Evolutionary conservation across 1,140 invertebrate genomes (phyloP).

Genomic region (Ooceraea biroi): DNA sequence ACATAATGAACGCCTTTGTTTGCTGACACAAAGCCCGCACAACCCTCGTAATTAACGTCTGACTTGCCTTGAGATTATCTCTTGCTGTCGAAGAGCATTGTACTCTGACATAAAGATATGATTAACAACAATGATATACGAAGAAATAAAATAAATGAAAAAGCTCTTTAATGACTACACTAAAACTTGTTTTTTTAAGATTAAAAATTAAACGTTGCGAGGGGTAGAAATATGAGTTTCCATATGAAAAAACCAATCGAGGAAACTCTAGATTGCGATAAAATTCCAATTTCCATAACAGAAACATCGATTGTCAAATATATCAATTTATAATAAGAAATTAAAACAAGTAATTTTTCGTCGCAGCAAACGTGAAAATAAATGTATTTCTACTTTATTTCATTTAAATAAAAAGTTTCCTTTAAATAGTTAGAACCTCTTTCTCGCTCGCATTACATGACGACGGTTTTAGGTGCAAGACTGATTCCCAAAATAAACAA

Average conservation of each 20-base stretch:
- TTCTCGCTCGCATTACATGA: neutral
- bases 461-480: conserved; percentile 4
- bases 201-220: conserved; percentile 16
- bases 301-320: neutral
- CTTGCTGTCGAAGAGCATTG: conserved; percentile 43
- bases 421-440: neutral
- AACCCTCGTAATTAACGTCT: conserved; percentile 68
- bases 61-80: conserved; percentile 69
- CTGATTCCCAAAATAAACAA: conserved; percentile 59
- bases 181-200: neutral
- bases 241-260: neutral
- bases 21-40: conserved; percentile 77
- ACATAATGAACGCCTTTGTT: conserved; percentile 78
- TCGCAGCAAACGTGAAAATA: neutral
- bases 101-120: neutral
- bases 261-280: neutral
- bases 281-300: neutral
- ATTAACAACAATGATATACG: neutral
- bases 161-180: neutral
- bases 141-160: neutral
- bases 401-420: neutral
- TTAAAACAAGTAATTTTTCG: conserved; percentile 9
- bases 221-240: neutral
- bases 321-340: conserved; percentile 13
- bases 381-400: neutral